phyloP scores from a whole-genome alignment of 2,888 invertebrate genomes.

The Prenolepis imparis region DNA sequence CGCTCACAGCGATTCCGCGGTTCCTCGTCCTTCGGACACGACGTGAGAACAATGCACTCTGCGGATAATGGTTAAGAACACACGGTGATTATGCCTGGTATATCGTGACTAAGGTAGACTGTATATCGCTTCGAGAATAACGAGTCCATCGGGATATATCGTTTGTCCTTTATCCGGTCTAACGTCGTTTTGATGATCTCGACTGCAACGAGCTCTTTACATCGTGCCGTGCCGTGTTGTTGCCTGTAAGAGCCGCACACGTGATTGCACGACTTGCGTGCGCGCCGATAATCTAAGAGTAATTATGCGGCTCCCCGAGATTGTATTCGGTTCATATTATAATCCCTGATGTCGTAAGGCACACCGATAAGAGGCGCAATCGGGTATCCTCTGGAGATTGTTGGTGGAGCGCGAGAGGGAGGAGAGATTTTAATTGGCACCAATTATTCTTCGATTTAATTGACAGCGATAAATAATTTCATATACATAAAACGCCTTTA shows the following conservation, averaged over 20 bases:
- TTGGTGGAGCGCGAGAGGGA: conserved; percentile 19
- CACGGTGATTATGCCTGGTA: conserved; percentile 29
- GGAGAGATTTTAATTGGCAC: conserved; percentile 63
- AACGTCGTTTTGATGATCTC: conserved; percentile 41
- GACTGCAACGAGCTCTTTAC: conserved; percentile 23
- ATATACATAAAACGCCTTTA: conserved; percentile 36
- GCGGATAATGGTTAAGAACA: conserved; percentile 43
- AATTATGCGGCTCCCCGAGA: conserved; percentile 7
- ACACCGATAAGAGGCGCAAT: background rate
- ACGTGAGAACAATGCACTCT: conserved; percentile 45
- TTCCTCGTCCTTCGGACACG: conserved; percentile 43
- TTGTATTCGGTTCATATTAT: conserved; percentile 21
- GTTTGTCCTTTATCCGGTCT: conserved; percentile 35
- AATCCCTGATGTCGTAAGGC: conserved; percentile 25
- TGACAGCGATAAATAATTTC: conserved; percentile 72
- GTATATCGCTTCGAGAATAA: conserved; percentile 37
- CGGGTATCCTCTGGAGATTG: background rate
- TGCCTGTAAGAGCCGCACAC: conserved; percentile 4
- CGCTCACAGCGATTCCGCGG: conserved; percentile 47
- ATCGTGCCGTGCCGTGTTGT: conserved; percentile 1
- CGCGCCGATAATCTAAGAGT: conserved; percentile 19
- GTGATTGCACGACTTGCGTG: conserved; percentile 25
- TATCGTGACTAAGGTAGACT: conserved; percentile 39
- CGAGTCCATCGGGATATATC: conserved; percentile 43
- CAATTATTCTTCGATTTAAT: conserved; percentile 71